phyloP scores from a whole-genome alignment of 2,888 invertebrate genomes.

The Seira musarum region DNA sequence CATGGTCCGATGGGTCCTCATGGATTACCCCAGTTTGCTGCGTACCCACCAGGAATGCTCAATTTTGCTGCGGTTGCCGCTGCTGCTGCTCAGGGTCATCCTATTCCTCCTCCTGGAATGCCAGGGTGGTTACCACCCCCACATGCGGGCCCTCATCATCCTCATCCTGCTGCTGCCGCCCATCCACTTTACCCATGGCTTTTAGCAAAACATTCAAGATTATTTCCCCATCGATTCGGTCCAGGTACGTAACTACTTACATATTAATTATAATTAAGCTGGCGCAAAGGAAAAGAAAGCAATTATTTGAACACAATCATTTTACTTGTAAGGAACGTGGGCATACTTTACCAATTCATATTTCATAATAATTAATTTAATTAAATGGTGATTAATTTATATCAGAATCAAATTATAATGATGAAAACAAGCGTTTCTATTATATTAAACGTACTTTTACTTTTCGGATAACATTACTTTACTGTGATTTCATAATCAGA shows the following conservation, averaged over 20 bases:
- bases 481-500: too few species aligned
- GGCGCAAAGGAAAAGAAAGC: too few species aligned
- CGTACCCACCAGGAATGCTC: constrained; percentile 68
- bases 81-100: constrained; percentile 83
- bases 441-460: too few species aligned
- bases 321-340: too few species aligned
- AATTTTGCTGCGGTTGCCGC: constrained; percentile 71
- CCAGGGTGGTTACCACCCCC: constrained; percentile 54
- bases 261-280: too few species aligned
- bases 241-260: constrained; percentile 82
- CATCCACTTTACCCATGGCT: constrained; percentile 93
- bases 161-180: constrained; percentile 53
- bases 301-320: too few species aligned
- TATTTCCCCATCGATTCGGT: constrained; percentile 92
- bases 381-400: too few species aligned
- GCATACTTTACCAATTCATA: too few species aligned
- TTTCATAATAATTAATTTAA: too few species aligned
- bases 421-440: too few species aligned
- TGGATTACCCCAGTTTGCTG: constrained; percentile 70
- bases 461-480: too few species aligned
- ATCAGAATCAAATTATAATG: too few species aligned
- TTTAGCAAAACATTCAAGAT: constrained; percentile 89
- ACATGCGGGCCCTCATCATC: constrained; percentile 42
- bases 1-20: constrained; percentile 71
- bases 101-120: constrained; percentile 77